Conservation (phyloP, 2,797 vertebrate genomes). For the Carduelis carduelis region DNA sequence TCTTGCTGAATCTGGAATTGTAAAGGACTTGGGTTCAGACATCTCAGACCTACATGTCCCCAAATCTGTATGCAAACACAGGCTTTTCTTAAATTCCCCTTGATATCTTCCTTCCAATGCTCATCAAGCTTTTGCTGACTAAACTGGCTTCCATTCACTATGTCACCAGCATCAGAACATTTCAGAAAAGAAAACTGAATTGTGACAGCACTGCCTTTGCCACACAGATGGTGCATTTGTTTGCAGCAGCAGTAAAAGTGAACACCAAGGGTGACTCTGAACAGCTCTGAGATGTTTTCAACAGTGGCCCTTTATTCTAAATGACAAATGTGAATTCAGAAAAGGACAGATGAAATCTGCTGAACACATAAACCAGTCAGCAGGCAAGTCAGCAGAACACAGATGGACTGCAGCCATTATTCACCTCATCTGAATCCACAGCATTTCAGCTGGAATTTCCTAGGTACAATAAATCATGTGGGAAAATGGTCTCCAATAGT, state of each 20-base stretch:
- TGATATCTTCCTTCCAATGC: background rate
- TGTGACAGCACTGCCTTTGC: conserved; percentile 22
- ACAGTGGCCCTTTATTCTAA: conserved; percentile 32
- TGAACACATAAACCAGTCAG: conserved; percentile 26
- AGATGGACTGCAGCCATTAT: conserved; percentile 10
- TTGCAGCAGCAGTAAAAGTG: conserved; percentile 26
- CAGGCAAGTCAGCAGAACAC: background rate
- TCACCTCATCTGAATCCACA: conserved; percentile 10
- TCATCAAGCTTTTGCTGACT: conserved; percentile 26
- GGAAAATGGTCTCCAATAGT: background rate
- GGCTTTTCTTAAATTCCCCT: background rate
- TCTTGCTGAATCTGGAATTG: background rate
- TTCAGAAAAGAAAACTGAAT: conserved; percentile 1
- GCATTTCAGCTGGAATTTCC: conserved; percentile 11
- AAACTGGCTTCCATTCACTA: background rate
- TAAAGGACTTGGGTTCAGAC: background rate
- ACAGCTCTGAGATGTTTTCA: conserved; percentile 28
- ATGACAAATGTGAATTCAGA: conserved; percentile 40
- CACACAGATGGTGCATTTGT: conserved; percentile 27
- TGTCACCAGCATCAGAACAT: conserved; percentile 6
- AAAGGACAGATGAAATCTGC: conserved; percentile 50
- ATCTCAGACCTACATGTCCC: background rate
- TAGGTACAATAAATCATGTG: background rate
- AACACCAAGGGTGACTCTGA: conserved; percentile 1
- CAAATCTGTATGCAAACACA: background rate